These are phyloP conservation scores for Helicorthomorpha holstii DNA, from an alignment of 1,140 invertebrate species.

Conservation along the genomic window DNA sequence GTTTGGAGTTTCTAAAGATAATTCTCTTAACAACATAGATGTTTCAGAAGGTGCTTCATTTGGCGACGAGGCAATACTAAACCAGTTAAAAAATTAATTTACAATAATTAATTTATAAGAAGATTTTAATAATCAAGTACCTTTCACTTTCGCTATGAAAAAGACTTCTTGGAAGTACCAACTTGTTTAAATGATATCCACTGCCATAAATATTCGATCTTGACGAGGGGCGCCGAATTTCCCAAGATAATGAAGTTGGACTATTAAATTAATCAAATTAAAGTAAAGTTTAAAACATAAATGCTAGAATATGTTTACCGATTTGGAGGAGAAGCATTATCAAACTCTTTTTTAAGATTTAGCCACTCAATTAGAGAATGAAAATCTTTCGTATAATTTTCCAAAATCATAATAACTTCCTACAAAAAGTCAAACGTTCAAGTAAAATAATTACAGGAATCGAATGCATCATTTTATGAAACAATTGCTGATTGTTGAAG, in stretches of 20 bases:
- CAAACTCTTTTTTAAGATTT: conserved; percentile 80
- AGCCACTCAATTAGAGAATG: conserved; percentile 83
- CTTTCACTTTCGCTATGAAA: too few species aligned
- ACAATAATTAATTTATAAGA: too few species aligned
- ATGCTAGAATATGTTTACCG: conserved; percentile 13
- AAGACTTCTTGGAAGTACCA: too few species aligned
- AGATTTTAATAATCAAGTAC: too few species aligned
- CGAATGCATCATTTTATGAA: too few species aligned
- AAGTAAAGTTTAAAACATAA: not conserved
- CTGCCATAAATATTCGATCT: conserved; percentile 25
- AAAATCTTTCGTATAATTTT: conserved; percentile 86
- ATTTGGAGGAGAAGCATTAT: conserved; percentile 65
- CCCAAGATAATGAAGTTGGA: conserved; percentile 79
- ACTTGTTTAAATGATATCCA: too few species aligned
- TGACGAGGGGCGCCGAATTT: conserved; percentile 81
- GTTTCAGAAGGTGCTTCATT: too few species aligned
- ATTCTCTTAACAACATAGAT: too few species aligned
- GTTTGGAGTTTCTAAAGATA: too few species aligned
- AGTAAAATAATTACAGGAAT: not conserved
- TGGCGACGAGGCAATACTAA: too few species aligned
- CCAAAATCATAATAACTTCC: conserved; percentile 82
- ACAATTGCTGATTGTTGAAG: too few species aligned
- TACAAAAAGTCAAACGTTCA: conserved; percentile 32
- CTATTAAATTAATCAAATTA: conserved; percentile 21
- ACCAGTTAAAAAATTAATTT: too few species aligned